Percentiles rank a stretch among this genome's conserved stretches.
Evolutionary conservation across 2,888 invertebrate genomes (phyloP).

Genomic region (Gnatocerus cornutus): DNA sequence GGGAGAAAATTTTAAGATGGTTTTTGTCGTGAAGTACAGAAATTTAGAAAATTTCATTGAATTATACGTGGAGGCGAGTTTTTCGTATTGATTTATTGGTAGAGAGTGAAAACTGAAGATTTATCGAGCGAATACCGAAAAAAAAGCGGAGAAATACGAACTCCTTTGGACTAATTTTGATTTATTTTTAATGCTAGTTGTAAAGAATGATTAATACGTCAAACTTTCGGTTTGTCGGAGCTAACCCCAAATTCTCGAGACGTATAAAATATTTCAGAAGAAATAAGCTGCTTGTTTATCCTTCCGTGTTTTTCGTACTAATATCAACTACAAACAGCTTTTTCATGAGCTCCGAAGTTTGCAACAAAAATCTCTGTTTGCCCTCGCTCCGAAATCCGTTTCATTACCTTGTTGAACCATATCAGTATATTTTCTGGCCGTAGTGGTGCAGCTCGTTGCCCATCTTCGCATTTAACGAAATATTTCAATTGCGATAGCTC

Average conservation of each 20-base stretch:
- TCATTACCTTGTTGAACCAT: too few species aligned
- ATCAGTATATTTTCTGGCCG: background rate
- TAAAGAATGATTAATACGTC: too few species aligned
- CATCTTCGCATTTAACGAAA: constrained; percentile 7
- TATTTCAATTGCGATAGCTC: constrained; percentile 30
- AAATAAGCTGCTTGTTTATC: too few species aligned
- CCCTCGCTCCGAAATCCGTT: too few species aligned
- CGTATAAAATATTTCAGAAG: too few species aligned
- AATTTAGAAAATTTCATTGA: constrained; percentile 6
- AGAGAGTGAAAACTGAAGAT: constrained; percentile 2
- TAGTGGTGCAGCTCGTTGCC: background rate
- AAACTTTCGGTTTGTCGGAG: too few species aligned
- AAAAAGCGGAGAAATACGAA: background rate
- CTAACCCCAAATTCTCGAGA: too few species aligned
- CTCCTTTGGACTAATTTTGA: background rate
- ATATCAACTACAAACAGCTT: too few species aligned
- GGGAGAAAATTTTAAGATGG: constrained; percentile 22
- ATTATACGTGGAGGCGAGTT: constrained; percentile 8
- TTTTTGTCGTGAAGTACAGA: constrained; percentile 5
- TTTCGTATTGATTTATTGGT: constrained; percentile 25
- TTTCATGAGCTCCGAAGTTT: too few species aligned
- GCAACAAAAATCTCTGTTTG: too few species aligned
- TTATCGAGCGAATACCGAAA: background rate
- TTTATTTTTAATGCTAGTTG: background rate
- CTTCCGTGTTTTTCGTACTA: too few species aligned